Conservation (phyloP, 1,140 invertebrate species). For the Helicoverpa armigera region DNA sequence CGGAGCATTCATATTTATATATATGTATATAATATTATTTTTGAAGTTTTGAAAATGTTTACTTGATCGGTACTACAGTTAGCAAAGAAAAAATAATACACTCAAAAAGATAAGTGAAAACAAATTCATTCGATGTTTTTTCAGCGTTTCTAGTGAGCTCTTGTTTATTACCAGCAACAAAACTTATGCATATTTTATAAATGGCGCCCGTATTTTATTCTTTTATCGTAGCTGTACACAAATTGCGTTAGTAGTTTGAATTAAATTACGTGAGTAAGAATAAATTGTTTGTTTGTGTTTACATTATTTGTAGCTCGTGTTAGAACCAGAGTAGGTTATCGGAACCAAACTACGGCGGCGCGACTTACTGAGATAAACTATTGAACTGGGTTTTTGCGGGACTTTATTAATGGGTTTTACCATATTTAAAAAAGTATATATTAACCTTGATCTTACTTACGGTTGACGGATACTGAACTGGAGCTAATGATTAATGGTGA, state of each 20-base stretch:
- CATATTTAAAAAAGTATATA: not conserved
- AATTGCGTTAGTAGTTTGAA: not conserved
- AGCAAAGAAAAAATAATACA: too few species aligned
- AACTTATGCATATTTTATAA: not conserved
- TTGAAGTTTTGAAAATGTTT: too few species aligned
- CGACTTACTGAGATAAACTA: not conserved
- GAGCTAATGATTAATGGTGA: too few species aligned
- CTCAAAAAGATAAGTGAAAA: too few species aligned
- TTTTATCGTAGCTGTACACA: not conserved
- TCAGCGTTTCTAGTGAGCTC: too few species aligned
- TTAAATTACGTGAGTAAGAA: not conserved
- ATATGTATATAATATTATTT: too few species aligned
- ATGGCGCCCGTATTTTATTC: not conserved
- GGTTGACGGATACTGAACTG: too few species aligned
- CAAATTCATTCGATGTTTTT: too few species aligned
- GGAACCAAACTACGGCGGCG: not conserved
- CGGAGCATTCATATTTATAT: too few species aligned
- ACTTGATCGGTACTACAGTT: too few species aligned
- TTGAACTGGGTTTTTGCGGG: constrained; percentile 9
- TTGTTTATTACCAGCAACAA: too few species aligned
- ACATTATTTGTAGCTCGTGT: not conserved
- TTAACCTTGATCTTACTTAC: too few species aligned
- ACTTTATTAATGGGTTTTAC: not conserved
- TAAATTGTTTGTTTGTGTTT: constrained; percentile 1
- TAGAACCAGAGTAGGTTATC: not conserved